A percentile compares a stretch with the other conserved stretches of the same genome.
phyloP scores from a whole-genome alignment of 2,113 vertebrate species.

The zebrafish (Danio rerio) region GRCz12tu NC_133194.1:28756501-28757000 shows the following conservation, averaged over 20 bases:
- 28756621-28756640: background rate
- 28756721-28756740: background rate
- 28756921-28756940: too few species aligned
- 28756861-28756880: too few species aligned
- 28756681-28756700: background rate
- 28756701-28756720: background rate
- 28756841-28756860: too few species aligned
- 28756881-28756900: too few species aligned
- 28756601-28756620: background rate
- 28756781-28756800: background rate
- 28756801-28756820: too few species aligned
- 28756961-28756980: too few species aligned
- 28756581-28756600: background rate
- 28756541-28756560: background rate
- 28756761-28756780: background rate
- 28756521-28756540: constrained; percentile 66
- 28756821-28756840: too few species aligned
- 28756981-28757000: too few species aligned
- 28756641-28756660: too few species aligned
- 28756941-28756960: too few species aligned
- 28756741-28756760: background rate
- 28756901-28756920: too few species aligned
- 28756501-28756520: constrained; percentile 70
- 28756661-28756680: background rate
- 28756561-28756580: background rate